Evolutionary conservation across 2,797 vertebrate species (phyloP), one percentile per base, ranked within the genome.

Genomic region (Sebastiscus tertius): DNA sequence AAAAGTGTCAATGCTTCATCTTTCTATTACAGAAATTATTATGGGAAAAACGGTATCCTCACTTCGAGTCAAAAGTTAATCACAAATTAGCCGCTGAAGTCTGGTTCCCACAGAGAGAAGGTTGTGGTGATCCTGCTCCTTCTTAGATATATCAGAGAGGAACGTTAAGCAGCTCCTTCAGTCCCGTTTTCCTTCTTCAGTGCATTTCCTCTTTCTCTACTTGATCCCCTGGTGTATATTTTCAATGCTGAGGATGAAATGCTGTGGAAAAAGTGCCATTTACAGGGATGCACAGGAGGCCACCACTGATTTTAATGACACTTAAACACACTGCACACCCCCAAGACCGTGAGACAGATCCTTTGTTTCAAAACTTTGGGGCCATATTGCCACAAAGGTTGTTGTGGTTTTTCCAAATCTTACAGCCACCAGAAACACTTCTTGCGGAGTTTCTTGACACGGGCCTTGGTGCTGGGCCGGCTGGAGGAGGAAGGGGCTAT

Each of bases 371-470:
- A 39, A 82, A 39, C 42, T 4, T 75, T 39, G 8, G 16, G 26
- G 34, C 27, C 36, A 31, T 62, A 27, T 75, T 22, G 54, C 75
- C 59, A 74, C 26, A 66, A 34, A 59, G 69, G 36, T 59, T 46
- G 29, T 34, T 36, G 0, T 26, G 3, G 7, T 64, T 56, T 75
- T 75, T 10, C 33, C 31, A 55, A 82, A 81, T 60, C 62, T 96
- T 96, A 99, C 80, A 99, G 97, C 98, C 98, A 99, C 98, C 98
- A 99, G 94, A 99, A 99, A 84, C 98, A 99, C 93, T 98, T 99
- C 91, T 97, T 99, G 81, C 98, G 96, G 72, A 98, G 94, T 89
- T 98, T 99, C 93, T 98, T 99, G 79, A 97, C 92, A 61, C 97
- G 97, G 72, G 95, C 94, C 83, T 96, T 96, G 84, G 94, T 88